Percentiles rank a stretch among this genome's conserved stretches.
These are phyloP conservation scores for Chaetodon auriga DNA, from an alignment of 2,113 vertebrate species.

Conservation along the genomic window DNA sequence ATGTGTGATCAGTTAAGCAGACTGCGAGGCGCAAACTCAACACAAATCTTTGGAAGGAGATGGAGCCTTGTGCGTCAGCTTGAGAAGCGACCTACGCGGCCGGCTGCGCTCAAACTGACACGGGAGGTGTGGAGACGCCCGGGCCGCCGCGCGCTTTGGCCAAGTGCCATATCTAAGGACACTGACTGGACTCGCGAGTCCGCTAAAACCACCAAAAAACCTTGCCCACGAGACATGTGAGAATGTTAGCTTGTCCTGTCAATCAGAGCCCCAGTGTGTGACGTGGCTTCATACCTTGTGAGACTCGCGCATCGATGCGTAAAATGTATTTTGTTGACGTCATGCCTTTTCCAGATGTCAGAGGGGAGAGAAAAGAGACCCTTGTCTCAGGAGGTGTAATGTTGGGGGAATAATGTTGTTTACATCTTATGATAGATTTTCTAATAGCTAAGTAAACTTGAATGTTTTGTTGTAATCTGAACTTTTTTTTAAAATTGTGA, in stretches of 20 bases:
- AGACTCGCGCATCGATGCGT: conserved; percentile 61
- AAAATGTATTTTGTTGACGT: conserved; percentile 73
- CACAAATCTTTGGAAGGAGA: conserved; percentile 26
- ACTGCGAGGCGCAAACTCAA: neutral
- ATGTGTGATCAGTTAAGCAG: conserved; percentile 91
- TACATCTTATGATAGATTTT: conserved; percentile 77
- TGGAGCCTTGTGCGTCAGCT: conserved; percentile 34
- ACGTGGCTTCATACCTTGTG: conserved; percentile 73
- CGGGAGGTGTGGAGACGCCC: conserved; percentile 31
- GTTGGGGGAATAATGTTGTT: conserved; percentile 65
- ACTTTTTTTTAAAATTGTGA: conserved; percentile 75
- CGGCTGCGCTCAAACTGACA: conserved; percentile 35
- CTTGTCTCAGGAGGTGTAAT: conserved; percentile 24
- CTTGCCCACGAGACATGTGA: conserved; percentile 56
- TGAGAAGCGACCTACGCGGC: conserved; percentile 22
- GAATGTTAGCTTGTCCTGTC: conserved; percentile 71
- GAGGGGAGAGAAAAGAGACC: conserved; percentile 44
- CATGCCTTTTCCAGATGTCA: conserved; percentile 59
- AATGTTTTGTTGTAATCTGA: conserved; percentile 76
- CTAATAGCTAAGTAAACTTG: conserved; percentile 68
- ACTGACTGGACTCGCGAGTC: conserved; percentile 35
- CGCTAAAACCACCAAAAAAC: neutral
- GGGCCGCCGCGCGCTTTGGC: conserved; percentile 25
- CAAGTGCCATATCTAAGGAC: conserved; percentile 46
- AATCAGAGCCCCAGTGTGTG: conserved; percentile 63